Percentiles rank a stretch among this genome's conserved stretches.
These are phyloP conservation scores for Sardina pilchardus DNA, from an alignment of 2,113 vertebrate species.

Conservation along the genomic window DNA sequence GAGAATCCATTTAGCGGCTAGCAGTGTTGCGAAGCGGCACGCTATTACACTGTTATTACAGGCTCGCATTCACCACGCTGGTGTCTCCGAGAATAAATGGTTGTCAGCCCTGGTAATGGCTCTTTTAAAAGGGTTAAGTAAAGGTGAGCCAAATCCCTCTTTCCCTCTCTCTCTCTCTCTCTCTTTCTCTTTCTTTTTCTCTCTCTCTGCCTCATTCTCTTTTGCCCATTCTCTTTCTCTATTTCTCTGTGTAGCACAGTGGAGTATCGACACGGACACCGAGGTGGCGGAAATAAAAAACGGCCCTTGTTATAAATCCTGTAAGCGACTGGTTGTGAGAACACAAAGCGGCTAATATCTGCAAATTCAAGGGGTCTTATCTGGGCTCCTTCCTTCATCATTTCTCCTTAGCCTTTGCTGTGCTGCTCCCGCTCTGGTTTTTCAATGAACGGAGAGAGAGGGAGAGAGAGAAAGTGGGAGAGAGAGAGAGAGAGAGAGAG, in stretches of 20 bases:
- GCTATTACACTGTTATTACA: conserved; percentile 1
- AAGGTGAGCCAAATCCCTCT: not conserved
- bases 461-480: no score
- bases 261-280: not conserved
- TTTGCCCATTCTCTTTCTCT: not conserved
- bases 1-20: not conserved
- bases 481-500: no score
- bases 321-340: not conserved
- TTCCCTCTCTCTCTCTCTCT: not conserved
- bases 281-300: not conserved
- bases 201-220: not conserved
- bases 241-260: not conserved
- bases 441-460: not conserved
- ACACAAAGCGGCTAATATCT: conserved; percentile 14
- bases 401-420: conserved; percentile 12
- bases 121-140: conserved; percentile 5
- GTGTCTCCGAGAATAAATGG: not conserved
- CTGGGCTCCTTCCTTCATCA: not conserved
- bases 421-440: not conserved
- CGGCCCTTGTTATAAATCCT: not conserved
- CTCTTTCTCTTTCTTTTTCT: not conserved
- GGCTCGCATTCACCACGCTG: not conserved
- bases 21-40: not conserved
- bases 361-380: not conserved
- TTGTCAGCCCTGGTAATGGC: not conserved